Evolutionary conservation across 2,888 invertebrate species (phyloP), one percentile per base, ranked within the genome.

Genomic region (Torymus aiolomorphi): DNA sequence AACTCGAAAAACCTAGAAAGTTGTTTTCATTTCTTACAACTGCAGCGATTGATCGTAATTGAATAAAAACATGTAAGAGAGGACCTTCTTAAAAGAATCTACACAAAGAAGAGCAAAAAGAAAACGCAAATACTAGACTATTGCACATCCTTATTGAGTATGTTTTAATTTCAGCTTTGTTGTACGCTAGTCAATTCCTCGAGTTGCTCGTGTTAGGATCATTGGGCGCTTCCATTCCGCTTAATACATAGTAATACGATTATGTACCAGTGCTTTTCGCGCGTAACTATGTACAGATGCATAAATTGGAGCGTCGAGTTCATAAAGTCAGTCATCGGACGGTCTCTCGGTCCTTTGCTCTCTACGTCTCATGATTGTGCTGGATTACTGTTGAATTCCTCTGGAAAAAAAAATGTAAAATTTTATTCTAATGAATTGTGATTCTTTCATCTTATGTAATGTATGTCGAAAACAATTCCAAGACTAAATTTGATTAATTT

Each of bases 181-280:
- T 71, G 61, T 76, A 80, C 67, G 74, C 78, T 84, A 84, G 78
- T 86, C 83, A 85, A 85, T 84, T 85, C 83, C 84, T 83, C 82
- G 76, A 52, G 65, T 73, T 61, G 16, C 70, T 73, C 63, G 31
- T 73, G 71, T 82, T 80, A 84, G 76, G 81, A 82, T 84, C 78
- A 73, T 83, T 82, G 84, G 80, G 18, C 54, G 54, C 71, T 71
- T 75, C 56, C 62, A 49, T 74, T 75, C 82, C 79, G 83, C 84
- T 85, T 87, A 86, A 87, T 85, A 86, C 83, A 81, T 85, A 87
- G 84, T 88, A 86, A 85, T 87, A 87, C 85, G 82, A 83, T 86
- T 86, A 87, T 88, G 83, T 87, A 88, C 86, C 84, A 85, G 82
- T 84, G 85, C 85, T 85, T 84, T 81, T 75, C 77, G 82, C 74